Conservation (phyloP, 2,113 vertebrate genomes). For the Chionomys nivalis region DNA sequence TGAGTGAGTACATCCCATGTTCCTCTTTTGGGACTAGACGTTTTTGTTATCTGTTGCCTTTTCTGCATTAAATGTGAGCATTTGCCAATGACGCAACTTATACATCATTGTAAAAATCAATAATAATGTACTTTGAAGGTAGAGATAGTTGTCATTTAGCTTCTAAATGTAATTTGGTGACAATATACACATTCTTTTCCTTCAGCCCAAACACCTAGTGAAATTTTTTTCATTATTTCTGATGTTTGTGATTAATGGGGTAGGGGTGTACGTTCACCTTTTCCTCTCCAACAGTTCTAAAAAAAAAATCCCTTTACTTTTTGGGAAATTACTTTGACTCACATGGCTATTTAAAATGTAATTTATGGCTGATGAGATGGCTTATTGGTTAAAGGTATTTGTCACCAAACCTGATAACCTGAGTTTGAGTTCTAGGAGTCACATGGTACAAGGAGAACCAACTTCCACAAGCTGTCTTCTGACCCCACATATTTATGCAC, state of each 20-base stretch:
- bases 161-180: slow-evolving; percentile 41
- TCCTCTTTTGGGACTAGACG: too few relatives aligned
- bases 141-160: slow-evolving; percentile 41
- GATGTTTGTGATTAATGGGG: background rate
- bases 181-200: slow-evolving; percentile 2
- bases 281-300: background rate
- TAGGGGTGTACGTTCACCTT: background rate
- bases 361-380: background rate
- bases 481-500: background rate
- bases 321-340: slow-evolving; percentile 35
- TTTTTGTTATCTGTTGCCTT: slow-evolving; percentile 43
- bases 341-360: background rate
- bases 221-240: slow-evolving; percentile 54
- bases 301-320: slow-evolving; percentile 42
- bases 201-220: background rate
- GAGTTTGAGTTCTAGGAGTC: background rate
- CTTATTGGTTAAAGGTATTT: background rate
- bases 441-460: background rate
- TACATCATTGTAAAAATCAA: slow-evolving; percentile 31
- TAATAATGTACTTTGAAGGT: slow-evolving; percentile 14
- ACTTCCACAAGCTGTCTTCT: background rate
- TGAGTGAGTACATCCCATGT: too few relatives aligned
- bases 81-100: background rate
- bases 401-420: background rate
- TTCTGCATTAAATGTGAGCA: background rate